Evolutionary conservation across 2,113 vertebrate genomes (phyloP), one percentile per base, ranked within the genome.

Genomic region (Mormyrus lacerda): DNA sequence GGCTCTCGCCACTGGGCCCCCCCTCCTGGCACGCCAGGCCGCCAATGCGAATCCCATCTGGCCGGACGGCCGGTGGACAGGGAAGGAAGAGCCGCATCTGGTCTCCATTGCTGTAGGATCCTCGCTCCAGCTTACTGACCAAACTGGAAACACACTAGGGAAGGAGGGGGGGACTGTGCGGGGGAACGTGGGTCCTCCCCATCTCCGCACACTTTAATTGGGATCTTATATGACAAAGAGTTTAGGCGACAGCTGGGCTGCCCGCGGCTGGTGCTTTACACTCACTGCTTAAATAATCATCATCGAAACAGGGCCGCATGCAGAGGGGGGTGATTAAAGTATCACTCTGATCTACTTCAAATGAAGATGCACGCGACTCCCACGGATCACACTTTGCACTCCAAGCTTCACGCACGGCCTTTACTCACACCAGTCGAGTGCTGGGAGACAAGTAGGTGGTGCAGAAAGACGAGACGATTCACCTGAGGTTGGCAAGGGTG

Each of bases 1-100:
- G 35, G 13, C 15, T 1, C 97, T 97, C 97, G 96, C 97, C 96
- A 95, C 95, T 94, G 53, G 5, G 53, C 95, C 95, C 95, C 95
- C 96, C 96, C 96, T 97, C 94, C 95, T 94, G 96, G 96, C 96
- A 96, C 96, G 95, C 96, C 96, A 96, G 91, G 95, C 93, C 15
- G 15, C 15, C 97, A 96, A 99, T 98, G 97, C 96, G 96, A 97
- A 98, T 98, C 97, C 97, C 98, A 99, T 98, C 97, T 99, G 98
- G 97, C 96, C 92, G 95, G 95, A 96, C 97, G 97, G 90, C 97
- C 97, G 96, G 96, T 96, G 97, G 97, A 98, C 97, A 97, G 97
- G 96, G 95, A 97, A 96, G 96, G 94, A 97, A 97, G 96, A 95
- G 94, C 96, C 89, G 97, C 97, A 98, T 98, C 97, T 99, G 98